A percentile compares a stretch with the other conserved stretches of the same genome.
These are phyloP conservation scores for Petrosia ficiformis DNA, from an alignment of 37 sponge, comb jelly and placozoan species.

Conservation along the genomic window DNA sequence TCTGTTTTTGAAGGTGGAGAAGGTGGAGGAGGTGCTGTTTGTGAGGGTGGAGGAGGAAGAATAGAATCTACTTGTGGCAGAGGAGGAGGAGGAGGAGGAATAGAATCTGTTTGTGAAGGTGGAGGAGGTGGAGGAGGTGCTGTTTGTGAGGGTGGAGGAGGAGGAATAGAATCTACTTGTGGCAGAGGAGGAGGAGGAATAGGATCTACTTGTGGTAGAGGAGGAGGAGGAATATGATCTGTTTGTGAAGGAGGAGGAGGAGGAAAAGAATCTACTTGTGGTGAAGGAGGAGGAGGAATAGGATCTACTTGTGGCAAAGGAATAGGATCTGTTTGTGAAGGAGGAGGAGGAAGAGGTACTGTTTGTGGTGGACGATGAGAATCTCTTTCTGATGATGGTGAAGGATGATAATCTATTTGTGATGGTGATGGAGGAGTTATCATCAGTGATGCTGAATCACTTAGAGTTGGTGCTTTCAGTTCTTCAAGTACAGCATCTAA, in stretches of 20 bases:
- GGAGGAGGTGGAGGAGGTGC: neutral
- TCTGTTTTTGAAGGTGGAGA: neutral
- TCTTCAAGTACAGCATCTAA: neutral
- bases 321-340: neutral
- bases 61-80: neutral
- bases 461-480: no score
- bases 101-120: neutral
- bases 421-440: neutral
- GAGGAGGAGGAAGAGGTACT: neutral
- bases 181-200: neutral
- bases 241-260: neutral
- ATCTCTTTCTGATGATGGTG: neutral
- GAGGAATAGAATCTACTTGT: neutral
- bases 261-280: neutral
- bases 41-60: neutral
- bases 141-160: neutral
- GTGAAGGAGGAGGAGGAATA: neutral
- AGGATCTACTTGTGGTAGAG: neutral
- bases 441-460: neutral
- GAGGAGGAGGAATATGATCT: neutral
- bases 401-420: neutral
- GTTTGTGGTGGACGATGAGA: neutral
- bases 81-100: slow-evolving; percentile 7
- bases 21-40: neutral
- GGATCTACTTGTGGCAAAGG: neutral